Evolutionary conservation across 2,888 invertebrate species (phyloP).

Genomic region (Aethes cnicana): DNA sequence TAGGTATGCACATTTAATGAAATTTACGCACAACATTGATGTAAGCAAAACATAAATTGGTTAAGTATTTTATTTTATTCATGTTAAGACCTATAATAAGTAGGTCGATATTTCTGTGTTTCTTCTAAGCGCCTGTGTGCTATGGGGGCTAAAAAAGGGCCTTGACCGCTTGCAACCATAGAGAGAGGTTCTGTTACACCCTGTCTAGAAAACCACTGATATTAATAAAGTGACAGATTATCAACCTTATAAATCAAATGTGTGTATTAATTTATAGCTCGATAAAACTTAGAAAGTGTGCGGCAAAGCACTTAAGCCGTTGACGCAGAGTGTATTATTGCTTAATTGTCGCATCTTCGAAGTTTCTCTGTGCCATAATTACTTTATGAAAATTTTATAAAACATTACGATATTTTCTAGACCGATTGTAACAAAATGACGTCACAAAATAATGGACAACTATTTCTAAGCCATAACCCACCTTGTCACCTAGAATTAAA

Average conservation of each 20-base stretch:
- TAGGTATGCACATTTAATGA: not conserved
- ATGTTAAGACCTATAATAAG: not conserved
- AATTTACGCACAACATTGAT: not conserved
- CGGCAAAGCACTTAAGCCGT: too few relatives aligned
- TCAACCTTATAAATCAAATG: too few relatives aligned
- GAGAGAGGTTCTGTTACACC: not conserved
- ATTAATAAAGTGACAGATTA: too few relatives aligned
- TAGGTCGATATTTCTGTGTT: not conserved
- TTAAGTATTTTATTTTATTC: not conserved
- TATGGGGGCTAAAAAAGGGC: not conserved
- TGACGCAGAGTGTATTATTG: too few relatives aligned
- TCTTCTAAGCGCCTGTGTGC: not conserved
- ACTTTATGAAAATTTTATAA: too few relatives aligned
- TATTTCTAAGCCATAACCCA: conserved; percentile 18
- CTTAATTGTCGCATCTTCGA: too few relatives aligned
- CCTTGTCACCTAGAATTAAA: conserved; percentile 17
- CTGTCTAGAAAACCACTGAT: too few relatives aligned
- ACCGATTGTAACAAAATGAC: not conserved
- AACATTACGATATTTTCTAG: too few relatives aligned
- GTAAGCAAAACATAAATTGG: not conserved
- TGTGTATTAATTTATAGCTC: too few relatives aligned
- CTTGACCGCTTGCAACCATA: not conserved
- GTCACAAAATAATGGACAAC: conserved; percentile 2
- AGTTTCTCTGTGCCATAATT: too few relatives aligned
- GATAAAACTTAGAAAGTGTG: too few relatives aligned